phyloP scores from a whole-genome alignment of 2,888 invertebrate species.

The Steromphala cineraria region DNA sequence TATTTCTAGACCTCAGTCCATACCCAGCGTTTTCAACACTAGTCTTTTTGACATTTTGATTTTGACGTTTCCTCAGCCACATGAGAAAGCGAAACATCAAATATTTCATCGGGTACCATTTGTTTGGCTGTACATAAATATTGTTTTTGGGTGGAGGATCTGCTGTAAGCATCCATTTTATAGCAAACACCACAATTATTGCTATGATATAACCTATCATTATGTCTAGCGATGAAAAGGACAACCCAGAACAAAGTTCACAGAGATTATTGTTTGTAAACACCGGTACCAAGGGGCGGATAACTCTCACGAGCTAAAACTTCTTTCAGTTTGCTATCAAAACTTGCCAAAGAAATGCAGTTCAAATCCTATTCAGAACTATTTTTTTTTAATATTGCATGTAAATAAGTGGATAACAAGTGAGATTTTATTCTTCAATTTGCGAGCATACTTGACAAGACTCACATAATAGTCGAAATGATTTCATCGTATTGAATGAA shows the following conservation, averaged over 20 bases:
- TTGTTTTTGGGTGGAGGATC: constrained; percentile 79
- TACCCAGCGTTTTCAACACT: constrained; percentile 69
- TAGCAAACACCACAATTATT: neutral
- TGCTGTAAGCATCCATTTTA: constrained; percentile 26
- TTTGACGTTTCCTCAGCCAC: constrained; percentile 77
- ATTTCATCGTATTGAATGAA: too few species aligned
- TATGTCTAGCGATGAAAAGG: too few species aligned
- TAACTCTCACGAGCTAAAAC: neutral
- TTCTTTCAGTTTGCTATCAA: too few species aligned
- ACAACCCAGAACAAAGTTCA: too few species aligned
- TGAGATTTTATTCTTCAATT: too few species aligned
- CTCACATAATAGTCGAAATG: too few species aligned
- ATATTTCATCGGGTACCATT: constrained; percentile 82
- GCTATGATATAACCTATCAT: neutral
- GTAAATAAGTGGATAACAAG: too few species aligned
- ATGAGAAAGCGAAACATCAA: constrained; percentile 78
- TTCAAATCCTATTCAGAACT: too few species aligned
- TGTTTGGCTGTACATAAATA: constrained; percentile 80
- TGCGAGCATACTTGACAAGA: too few species aligned
- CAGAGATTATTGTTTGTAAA: neutral
- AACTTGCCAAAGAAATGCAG: too few species aligned
- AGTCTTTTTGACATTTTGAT: constrained; percentile 72
- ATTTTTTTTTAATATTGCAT: too few species aligned
- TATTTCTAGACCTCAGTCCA: constrained; percentile 77
- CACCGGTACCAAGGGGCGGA: neutral